These are phyloP conservation scores for Azemiops feae DNA, from an alignment of 2,113 vertebrate genomes.

Conservation along the genomic window DNA sequence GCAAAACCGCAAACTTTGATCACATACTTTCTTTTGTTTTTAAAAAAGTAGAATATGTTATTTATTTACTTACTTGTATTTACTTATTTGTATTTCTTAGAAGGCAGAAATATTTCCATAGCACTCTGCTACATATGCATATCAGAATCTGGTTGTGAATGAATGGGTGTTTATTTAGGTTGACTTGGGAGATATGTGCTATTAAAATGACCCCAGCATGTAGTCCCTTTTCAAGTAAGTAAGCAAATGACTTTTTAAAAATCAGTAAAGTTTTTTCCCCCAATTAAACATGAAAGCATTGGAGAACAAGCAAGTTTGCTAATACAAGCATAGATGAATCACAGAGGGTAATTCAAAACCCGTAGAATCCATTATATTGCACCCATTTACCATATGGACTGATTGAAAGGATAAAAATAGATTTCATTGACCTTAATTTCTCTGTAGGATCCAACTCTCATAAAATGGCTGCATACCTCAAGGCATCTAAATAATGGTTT, in stretches of 20 bases:
- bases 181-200: not conserved
- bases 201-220: not conserved
- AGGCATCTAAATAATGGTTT: not conserved
- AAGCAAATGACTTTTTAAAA: slow-evolving; percentile 7
- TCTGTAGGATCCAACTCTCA: not conserved
- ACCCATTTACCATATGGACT: not conserved
- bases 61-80: not conserved
- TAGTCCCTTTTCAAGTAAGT: not conserved
- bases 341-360: not conserved
- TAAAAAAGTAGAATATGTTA: not conserved
- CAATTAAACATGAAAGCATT: slow-evolving; percentile 20
- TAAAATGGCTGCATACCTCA: not conserved
- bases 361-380: not conserved
- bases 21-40: not conserved
- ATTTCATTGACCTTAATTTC: slow-evolving; percentile 15
- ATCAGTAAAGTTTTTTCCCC: slow-evolving; percentile 16
- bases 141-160: not conserved
- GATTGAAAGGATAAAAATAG: not conserved
- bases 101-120: not conserved
- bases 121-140: not conserved
- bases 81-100: not conserved
- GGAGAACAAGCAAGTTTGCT: not conserved
- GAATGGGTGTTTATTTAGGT: not conserved
- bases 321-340: not conserved
- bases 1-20: not conserved